Percentiles rank a stretch among this genome's conserved stretches.
Conservation (phyloP, 2,888 invertebrate genomes). For the Heliconius cydno region DNA sequence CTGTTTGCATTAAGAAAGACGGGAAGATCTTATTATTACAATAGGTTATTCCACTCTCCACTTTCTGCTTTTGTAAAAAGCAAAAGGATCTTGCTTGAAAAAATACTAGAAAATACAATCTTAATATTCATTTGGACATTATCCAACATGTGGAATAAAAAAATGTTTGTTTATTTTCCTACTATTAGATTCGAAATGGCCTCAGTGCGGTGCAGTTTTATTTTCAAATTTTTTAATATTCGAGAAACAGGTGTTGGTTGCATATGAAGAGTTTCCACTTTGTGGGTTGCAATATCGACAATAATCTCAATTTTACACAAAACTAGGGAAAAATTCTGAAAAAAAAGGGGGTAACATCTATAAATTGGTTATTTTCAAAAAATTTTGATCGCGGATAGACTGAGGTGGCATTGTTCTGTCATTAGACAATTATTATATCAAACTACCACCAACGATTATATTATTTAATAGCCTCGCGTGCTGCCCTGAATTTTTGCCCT, state of each 20-base stretch:
- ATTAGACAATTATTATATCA: background rate
- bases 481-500: background rate
- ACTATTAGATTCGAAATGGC: slow-evolving; percentile 8
- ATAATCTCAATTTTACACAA: background rate
- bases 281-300: slow-evolving; percentile 2
- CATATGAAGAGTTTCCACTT: background rate
- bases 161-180: background rate
- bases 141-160: background rate
- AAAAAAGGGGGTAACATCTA: background rate
- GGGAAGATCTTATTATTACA: background rate
- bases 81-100: background rate
- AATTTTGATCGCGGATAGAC: background rate
- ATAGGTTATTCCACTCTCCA: background rate
- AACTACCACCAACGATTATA: background rate
- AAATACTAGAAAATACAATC: background rate
- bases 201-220: background rate
- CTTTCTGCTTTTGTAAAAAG: background rate
- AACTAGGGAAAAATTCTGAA: background rate
- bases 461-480: background rate
- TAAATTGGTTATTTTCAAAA: background rate
- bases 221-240: slow-evolving; percentile 22
- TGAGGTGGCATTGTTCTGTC: background rate
- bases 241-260: slow-evolving; percentile 1
- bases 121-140: background rate
- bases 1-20: background rate